A percentile compares a stretch with the other conserved stretches of the same genome.
Conservation (phyloP, 2,888 invertebrate genomes). For the Ophion obscuratus region DNA sequence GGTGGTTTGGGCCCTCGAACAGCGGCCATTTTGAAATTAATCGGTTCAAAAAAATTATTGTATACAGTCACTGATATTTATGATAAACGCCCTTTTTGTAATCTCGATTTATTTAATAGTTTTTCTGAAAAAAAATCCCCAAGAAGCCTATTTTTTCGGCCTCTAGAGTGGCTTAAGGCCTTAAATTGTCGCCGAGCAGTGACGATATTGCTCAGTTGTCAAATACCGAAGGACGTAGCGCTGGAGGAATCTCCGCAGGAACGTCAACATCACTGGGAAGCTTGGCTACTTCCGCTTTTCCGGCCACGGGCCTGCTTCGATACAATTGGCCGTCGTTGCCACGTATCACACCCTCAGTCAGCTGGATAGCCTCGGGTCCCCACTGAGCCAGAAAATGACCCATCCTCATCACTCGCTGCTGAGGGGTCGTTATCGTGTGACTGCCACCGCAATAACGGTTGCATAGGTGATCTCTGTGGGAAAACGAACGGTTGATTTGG, state of each 20-base stretch:
- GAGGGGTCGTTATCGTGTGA: slow-evolving; percentile 90
- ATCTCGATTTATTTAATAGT: no score
- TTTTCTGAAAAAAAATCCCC: no score
- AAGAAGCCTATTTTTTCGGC: no score
- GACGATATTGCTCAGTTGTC: neutral
- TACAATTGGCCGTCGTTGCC: slow-evolving; percentile 80
- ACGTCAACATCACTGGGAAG: slow-evolving; percentile 42
- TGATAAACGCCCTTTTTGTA: no score
- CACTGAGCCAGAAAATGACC: slow-evolving; percentile 89
- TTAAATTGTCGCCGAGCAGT: neutral
- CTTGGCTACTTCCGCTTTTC: slow-evolving; percentile 41
- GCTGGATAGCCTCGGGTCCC: slow-evolving; percentile 87
- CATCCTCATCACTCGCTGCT: slow-evolving; percentile 88
- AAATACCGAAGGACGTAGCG: slow-evolving; percentile 38
- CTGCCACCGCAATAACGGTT: slow-evolving; percentile 92
- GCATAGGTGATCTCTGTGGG: slow-evolving; percentile 85
- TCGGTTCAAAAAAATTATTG: no score
- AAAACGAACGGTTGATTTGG: neutral
- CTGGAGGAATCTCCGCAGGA: slow-evolving; percentile 10
- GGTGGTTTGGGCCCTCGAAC: no score
- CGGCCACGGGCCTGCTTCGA: slow-evolving; percentile 68
- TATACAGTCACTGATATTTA: no score
- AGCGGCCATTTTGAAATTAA: no score
- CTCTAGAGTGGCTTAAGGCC: no score
- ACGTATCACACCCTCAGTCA: slow-evolving; percentile 85